Percentiles rank a stretch among this genome's conserved stretches.
phyloP scores from a whole-genome alignment of 2,888 invertebrate genomes.

The Teinopalpus imperialis region DNA sequence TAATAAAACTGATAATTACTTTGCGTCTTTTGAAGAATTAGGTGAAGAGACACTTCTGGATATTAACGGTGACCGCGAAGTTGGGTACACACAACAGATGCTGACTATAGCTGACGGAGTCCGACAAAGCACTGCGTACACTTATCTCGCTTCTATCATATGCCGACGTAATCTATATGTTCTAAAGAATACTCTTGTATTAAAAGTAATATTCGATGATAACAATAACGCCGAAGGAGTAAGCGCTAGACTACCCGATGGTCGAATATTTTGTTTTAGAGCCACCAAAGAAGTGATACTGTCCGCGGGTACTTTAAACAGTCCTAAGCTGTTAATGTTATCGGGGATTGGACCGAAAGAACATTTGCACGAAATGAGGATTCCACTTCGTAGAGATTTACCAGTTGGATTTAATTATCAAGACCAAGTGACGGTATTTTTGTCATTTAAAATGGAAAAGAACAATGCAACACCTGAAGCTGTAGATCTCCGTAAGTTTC shows the following conservation, averaged over 20 bases:
- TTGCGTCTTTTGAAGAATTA: constrained; percentile 54
- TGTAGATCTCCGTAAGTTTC: constrained; percentile 34
- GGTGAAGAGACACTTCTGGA: constrained; percentile 52
- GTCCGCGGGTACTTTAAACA: constrained; percentile 58
- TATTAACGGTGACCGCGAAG: constrained; percentile 50
- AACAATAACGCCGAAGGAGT: constrained; percentile 25
- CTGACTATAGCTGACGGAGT: constrained; percentile 60
- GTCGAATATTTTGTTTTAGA: background rate
- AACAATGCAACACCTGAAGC: constrained; percentile 56
- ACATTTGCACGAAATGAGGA: constrained; percentile 61
- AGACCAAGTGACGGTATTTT: constrained; percentile 37
- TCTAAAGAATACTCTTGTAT: constrained; percentile 33
- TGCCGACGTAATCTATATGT: constrained; percentile 32
- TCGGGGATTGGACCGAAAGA: constrained; percentile 42
- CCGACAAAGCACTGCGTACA: constrained; percentile 42
- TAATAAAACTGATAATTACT: constrained; percentile 30
- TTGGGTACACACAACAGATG: constrained; percentile 61
- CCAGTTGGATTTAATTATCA: constrained; percentile 48
- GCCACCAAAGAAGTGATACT: constrained; percentile 46
- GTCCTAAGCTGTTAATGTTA: constrained; percentile 39
- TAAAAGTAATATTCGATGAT: constrained; percentile 31
- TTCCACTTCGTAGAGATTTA: constrained; percentile 40
- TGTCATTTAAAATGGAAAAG: constrained; percentile 34
- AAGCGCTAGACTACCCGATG: background rate
- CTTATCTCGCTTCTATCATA: constrained; percentile 25